phyloP scores from a whole-genome alignment of 2,797 vertebrate genomes.

The Pantherophis vulpinus region DNA sequence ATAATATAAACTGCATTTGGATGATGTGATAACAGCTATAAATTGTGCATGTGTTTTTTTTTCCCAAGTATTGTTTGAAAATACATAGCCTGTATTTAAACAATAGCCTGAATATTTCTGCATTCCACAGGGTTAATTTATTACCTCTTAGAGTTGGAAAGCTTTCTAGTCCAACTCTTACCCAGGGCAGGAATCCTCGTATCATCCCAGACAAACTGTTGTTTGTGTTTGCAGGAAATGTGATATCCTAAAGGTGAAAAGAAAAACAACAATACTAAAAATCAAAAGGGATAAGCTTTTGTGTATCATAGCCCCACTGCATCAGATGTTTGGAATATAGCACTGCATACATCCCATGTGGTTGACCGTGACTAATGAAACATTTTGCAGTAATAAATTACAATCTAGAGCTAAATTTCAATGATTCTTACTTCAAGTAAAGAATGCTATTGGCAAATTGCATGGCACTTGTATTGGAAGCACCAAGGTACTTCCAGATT shows the following conservation, averaged over 20 bases:
- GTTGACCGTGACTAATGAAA: background rate
- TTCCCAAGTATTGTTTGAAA: background rate
- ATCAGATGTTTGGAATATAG: background rate
- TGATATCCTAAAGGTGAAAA: background rate
- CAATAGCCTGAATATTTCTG: background rate
- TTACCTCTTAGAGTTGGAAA: background rate
- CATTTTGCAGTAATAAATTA: background rate
- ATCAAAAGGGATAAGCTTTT: background rate
- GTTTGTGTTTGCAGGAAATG: background rate
- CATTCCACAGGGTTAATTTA: background rate
- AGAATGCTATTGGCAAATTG: background rate
- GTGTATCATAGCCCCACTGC: background rate
- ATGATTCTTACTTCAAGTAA: background rate
- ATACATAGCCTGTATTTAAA: background rate
- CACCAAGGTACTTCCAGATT: too few relatives aligned
- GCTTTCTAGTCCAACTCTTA: background rate
- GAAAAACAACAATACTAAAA: background rate
- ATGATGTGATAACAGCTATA: background rate
- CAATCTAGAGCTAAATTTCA: background rate
- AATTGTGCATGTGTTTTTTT: background rate
- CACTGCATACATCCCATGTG: background rate
- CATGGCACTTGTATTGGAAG: too few relatives aligned
- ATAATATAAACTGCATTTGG: background rate
- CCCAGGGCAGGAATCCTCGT: background rate
- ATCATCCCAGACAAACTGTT: background rate